Percentiles rank a stretch among this genome's conserved stretches.
Conservation (phyloP, 37 sponge, comb jelly and placozoan genomes). For the Diacarnus erythraeanus region DNA sequence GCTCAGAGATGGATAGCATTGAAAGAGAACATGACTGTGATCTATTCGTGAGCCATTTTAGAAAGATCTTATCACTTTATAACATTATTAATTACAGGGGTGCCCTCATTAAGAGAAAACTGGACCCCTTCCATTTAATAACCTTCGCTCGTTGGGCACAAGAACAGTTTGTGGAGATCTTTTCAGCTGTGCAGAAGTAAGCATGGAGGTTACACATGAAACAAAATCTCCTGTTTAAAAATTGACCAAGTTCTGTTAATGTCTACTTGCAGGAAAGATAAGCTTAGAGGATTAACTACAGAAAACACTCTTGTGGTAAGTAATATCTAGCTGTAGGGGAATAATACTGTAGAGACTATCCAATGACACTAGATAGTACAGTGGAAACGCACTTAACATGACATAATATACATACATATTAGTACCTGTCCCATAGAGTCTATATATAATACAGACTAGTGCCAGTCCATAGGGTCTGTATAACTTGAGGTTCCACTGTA, state of each 20-base stretch:
- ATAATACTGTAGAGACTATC: too few species aligned
- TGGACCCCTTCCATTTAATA: constrained; percentile 32
- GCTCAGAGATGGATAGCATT: too few species aligned
- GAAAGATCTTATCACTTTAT: neutral
- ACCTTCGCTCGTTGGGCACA: constrained; percentile 63
- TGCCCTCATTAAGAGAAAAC: constrained; percentile 55
- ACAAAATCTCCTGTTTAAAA: neutral
- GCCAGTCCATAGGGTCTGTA: too few species aligned
- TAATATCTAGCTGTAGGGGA: too few species aligned
- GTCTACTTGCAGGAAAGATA: constrained; percentile 23
- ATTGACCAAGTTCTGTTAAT: neutral
- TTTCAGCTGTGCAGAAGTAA: constrained; percentile 50
- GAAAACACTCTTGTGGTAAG: constrained; percentile 48
- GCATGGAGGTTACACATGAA: neutral
- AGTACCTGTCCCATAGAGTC: too few species aligned
- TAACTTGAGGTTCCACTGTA: too few species aligned
- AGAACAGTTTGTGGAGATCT: constrained; percentile 42
- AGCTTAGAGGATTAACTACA: constrained; percentile 39
- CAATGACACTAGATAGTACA: too few species aligned
- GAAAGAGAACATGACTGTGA: constrained; percentile 7
- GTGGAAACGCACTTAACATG: too few species aligned
- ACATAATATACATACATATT: too few species aligned
- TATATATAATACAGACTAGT: too few species aligned
- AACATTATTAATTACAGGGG: constrained; percentile 21
- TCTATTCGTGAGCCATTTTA: constrained; percentile 43